Evolutionary conservation across 2,113 vertebrate species (phyloP).

Genomic region (Lasiurus cinereus): DNA sequence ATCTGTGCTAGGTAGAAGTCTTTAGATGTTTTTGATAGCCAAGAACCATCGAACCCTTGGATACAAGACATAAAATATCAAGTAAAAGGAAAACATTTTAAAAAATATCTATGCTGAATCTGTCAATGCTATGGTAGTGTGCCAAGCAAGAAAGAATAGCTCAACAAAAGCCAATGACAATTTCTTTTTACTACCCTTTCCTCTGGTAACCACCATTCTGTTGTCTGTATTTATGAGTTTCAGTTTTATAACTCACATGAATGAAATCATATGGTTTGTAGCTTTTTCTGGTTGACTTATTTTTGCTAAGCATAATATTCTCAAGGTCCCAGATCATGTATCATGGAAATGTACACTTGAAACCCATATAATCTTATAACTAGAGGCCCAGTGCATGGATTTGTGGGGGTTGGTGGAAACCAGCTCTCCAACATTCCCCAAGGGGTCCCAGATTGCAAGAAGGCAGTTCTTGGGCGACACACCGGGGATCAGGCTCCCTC

Average conservation of each 20-base stretch:
- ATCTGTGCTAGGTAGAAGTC: not conserved
- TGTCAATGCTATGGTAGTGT: not conserved
- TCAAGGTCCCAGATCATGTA: not conserved
- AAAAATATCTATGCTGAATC: not conserved
- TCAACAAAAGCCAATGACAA: slow-evolving; percentile 22
- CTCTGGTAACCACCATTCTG: not conserved
- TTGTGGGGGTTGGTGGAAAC: too few relatives aligned
- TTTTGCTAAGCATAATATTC: not conserved
- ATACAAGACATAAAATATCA: not conserved
- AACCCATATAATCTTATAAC: not conserved
- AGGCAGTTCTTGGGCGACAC: too few relatives aligned
- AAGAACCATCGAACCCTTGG: not conserved
- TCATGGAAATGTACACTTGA: not conserved
- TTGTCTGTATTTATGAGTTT: not conserved
- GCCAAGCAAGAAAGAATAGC: not conserved
- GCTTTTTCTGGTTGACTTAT: not conserved
- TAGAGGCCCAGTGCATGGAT: too few relatives aligned
- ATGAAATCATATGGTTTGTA: not conserved
- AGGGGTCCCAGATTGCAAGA: too few relatives aligned
- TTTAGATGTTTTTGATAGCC: not conserved
- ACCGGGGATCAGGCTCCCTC: too few relatives aligned
- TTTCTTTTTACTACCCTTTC: not conserved
- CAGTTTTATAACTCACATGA: not conserved
- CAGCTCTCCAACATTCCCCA: too few relatives aligned
- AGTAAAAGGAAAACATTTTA: not conserved